Base-by-base conservation (phyloP, 2,888 invertebrate species). In the Philereme vetulata region DNA sequence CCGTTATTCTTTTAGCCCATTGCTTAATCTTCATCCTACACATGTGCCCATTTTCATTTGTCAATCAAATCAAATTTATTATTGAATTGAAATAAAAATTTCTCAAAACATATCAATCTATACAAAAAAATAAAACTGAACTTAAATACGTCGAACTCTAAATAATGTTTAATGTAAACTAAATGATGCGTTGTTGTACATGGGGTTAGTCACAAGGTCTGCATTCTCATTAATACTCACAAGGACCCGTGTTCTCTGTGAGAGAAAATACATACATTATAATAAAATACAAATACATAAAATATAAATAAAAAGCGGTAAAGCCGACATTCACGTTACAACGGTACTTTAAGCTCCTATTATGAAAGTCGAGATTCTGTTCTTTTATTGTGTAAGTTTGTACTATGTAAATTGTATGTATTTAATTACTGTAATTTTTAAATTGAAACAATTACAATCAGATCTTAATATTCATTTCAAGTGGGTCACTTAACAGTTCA, bases 241-340 rank as follows among this genome's bases (percentile, higher is more conserved):
- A 88, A 82, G 90, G 86, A 80, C 90, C 90, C 84, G 90, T 86
- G 88, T 88, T 90, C 74, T 91, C 91, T 91, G 90, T 78, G 82
- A 82, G 86, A 87, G 78, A 89, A 88, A 90, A 88, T 82, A 84
- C 76, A 86, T 80, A 60, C 69, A 67, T 78, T 77, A 80, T 72
- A 79, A 68, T 69, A 72, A 69, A 67, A 58, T 46, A 51, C n/a
- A 64, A 66, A 60, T 67, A 50, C 34, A 56, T 58, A 56, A 48
- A 52, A 56, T 48, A 33, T 3, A 55, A 49, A 53, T 50, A 44
- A 4, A 57, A 60, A 53, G 56, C 51, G 10, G 40, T 51, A 47
- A 65, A 62, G 61, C 57, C 36, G 21, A 53, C 44, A 52, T 52
- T 49, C 45, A 56, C 51, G 11, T 45, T 11, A 48, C 1, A 59